Base-by-base conservation (phyloP, 2,888 invertebrate species). In the Cryptosula pallasiana region DNA sequence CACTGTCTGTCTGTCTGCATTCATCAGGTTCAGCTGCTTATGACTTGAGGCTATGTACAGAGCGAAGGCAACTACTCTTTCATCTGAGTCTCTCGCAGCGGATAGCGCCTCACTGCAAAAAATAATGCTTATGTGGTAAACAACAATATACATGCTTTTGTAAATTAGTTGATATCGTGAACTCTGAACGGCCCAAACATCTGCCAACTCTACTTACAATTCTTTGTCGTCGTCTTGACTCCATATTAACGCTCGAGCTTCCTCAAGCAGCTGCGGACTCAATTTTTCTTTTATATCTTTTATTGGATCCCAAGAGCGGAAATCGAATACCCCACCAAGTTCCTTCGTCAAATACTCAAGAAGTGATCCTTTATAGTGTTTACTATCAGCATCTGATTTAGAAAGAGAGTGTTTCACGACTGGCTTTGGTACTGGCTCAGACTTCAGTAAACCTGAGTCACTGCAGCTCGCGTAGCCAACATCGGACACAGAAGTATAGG, bases 231-330 rank as follows among this genome's bases (percentile, higher is more conserved):
- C 63, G 27, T 63, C 63, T 63, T 63, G 27, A 3, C 32, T 32
- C 63, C 63, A 63, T 25, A 63, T 29, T 32, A 63, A 13, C 5
- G 29, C 13, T 13, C 63, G 63, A 20, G 32, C 13, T n/a, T 63
- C 63, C 13, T 63, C 63, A 3, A 63, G 3, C 29, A 13, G 32
- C n/a, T 27, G 13, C 13, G 2, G 29, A 32, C 32, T 27, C 13
- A 63, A 32, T 34, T 16, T 27, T 5, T 63, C 34, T 25, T 27
- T 20, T 25, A 63, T 63, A 63, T 63, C 63, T 63, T 27, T 27
- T 63, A 63, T 27, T 25, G 63, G 63, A 32, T 63, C 63, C 63
- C 63, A 63, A 45, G 45, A 45, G 45, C 45, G 45, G 45, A 45
- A 45, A 20, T 45, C 45, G 20, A 20, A 5, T 45, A 45, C 20